These are phyloP conservation scores for Callipepla californica DNA, from an alignment of 2,113 vertebrate species.

Conservation along the genomic window DNA sequence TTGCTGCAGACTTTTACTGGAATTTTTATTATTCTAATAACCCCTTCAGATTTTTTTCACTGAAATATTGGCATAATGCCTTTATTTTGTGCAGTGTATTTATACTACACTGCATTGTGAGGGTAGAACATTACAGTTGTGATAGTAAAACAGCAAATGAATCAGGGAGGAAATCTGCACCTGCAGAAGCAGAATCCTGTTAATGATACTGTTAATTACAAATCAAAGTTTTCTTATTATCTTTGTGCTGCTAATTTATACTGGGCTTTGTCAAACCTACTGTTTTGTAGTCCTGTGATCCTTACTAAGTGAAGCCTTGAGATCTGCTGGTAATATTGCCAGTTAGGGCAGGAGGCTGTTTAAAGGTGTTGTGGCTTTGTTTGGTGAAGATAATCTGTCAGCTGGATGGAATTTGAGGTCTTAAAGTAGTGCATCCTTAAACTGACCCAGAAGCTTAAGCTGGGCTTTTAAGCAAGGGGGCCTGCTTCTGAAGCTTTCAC, in stretches of 20 bases:
- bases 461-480: neutral
- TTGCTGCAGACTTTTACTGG: neutral
- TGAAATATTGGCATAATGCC: neutral
- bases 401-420: neutral
- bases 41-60: neutral
- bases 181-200: neutral
- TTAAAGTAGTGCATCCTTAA: neutral
- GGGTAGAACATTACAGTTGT: neutral
- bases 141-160: neutral
- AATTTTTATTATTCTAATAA: neutral
- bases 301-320: neutral
- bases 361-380: neutral
- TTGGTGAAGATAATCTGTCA: neutral
- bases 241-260: neutral
- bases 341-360: neutral
- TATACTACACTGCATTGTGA: neutral
- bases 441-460: fast-evolving
- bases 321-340: neutral
- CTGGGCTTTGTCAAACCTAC: neutral
- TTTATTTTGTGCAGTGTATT: neutral
- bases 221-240: neutral
- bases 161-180: neutral
- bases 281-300: neutral
- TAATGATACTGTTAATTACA: neutral
- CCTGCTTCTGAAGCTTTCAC: neutral